Conservation (phyloP, 2,797 vertebrate genomes). For the Myripristis murdjan region DNA sequence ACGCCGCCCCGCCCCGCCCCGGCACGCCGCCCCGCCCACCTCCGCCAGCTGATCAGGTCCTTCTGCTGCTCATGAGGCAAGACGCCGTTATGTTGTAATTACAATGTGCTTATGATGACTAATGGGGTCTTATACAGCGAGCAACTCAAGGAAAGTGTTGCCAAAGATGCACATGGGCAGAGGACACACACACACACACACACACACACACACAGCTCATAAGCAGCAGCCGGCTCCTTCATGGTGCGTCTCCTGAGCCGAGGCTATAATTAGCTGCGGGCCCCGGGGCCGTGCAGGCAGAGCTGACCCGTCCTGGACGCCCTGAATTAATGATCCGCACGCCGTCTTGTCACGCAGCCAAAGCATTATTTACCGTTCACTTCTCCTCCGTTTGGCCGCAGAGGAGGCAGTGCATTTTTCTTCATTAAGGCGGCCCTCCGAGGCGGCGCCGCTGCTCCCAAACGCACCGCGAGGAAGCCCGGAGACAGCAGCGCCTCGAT, state of each 20-base stretch:
- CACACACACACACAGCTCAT: conserved; percentile 15
- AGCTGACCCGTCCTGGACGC: conserved; percentile 59
- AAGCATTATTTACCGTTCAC: conserved; percentile 62
- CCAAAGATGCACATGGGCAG: conserved; percentile 28
- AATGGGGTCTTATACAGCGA: neutral
- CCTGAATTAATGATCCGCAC: conserved; percentile 72
- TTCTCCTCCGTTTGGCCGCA: conserved; percentile 20
- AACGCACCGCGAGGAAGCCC: conserved; percentile 41
- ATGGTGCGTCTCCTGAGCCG: conserved; percentile 48
- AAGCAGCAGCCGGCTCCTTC: conserved; percentile 43
- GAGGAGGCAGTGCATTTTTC: conserved; percentile 44
- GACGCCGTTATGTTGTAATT: neutral
- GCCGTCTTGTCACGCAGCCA: conserved; percentile 50
- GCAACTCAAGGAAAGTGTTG: neutral
- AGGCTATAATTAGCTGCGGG: conserved; percentile 68
- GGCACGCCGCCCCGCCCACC: too few species aligned
- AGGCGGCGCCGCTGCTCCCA: conserved; percentile 39
- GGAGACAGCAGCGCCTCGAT: conserved; percentile 20
- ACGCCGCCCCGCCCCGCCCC: too few species aligned
- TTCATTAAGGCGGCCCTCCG: conserved; percentile 45
- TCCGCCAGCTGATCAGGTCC: too few species aligned
- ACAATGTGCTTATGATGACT: neutral
- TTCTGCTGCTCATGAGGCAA: too few species aligned
- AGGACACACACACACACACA: conserved; percentile 16
- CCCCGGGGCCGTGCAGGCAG: conserved; percentile 50